phyloP scores from a whole-genome alignment of 2,113 vertebrate genomes.

The Catharus fuscescens region DNA sequence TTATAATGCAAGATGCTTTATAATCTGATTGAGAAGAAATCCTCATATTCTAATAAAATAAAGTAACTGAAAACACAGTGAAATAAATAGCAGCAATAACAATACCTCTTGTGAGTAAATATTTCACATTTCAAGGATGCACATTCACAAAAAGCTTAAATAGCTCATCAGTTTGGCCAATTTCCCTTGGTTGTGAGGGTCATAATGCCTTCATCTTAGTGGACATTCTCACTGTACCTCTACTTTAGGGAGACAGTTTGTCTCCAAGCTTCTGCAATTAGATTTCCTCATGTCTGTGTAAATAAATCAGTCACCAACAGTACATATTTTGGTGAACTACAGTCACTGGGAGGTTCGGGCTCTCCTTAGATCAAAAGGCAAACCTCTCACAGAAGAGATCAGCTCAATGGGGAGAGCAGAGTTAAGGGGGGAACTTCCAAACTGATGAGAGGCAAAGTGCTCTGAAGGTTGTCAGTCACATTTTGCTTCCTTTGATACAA shows the following conservation, averaged over 20 bases:
- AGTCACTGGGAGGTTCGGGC: not conserved
- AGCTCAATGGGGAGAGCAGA: constrained; percentile 72
- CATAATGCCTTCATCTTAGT: not conserved
- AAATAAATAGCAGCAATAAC: constrained; percentile 15
- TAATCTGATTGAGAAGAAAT: not conserved
- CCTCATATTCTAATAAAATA: not conserved
- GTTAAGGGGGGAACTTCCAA: constrained; percentile 76
- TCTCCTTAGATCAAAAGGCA: constrained; percentile 77
- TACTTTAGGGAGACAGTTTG: not conserved
- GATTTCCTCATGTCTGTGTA: not conserved
- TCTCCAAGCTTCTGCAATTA: not conserved
- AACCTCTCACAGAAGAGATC: constrained; percentile 81
- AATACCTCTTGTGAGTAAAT: constrained; percentile 26
- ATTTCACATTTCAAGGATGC: not conserved
- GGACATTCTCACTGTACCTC: not conserved
- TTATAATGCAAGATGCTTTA: not conserved
- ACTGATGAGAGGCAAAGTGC: constrained; percentile 77
- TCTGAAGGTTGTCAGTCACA: constrained; percentile 79
- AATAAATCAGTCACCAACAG: not conserved
- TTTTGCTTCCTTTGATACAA: not conserved
- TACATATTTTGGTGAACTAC: not conserved
- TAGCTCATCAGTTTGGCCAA: not conserved
- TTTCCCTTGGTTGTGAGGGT: not conserved
- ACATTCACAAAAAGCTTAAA: not conserved
- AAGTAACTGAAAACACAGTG: not conserved